Evolutionary conservation across 1,140 invertebrate species (phyloP), one percentile per base, ranked within the genome.

Genomic region (Drosophila jambulina): DNA sequence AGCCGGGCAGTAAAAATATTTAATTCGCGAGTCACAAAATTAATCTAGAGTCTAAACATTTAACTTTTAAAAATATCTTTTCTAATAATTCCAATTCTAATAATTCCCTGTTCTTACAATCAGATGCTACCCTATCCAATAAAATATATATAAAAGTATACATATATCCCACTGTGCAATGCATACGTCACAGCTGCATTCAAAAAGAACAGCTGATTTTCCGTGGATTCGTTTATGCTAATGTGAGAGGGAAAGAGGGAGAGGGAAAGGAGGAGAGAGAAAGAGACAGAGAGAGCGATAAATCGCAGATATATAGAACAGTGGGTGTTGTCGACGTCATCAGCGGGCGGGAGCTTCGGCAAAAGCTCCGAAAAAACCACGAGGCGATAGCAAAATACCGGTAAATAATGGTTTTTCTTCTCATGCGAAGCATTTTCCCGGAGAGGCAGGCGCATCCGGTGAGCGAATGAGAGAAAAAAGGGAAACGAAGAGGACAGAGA

Each of bases 141-240:
- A n/a, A 10, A 9, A n/a, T 42, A 43, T 43, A 43, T 45, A 21
- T 46, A 8, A 8, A 43, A 5, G 12, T 45, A 23, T 21, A 51
- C n/a, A 32, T 23, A 23, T 19, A 54, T 9, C 32, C 51, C 51
- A 54, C 51, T 36, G 51, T 54, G 21, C 29, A 40, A 38, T 43
- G 69, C 69, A 75, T 54, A 63, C 43, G 49, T 23, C 34, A 53
- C 17, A 59, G 57, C 25, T 56, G 60, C 43, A 40, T 4, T 43
- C 19, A 6, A 17, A n/a, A 21, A 27, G 38, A 78, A 78, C 76
- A 78, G 76, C 76, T 78, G 76, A 62, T 72, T 48, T 34, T 10
- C 45, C 43, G 27, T 48, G 29, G 40, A 23, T 23, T 69, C 32
- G 32, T 29, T 58, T 59, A 60, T 72, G 69, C 36, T 72, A 72